Percentiles rank a stretch among this genome's conserved stretches.
These are phyloP conservation scores for Tipula confusa DNA, from an alignment of 2,888 invertebrate genomes.

Conservation along the genomic window DNA sequence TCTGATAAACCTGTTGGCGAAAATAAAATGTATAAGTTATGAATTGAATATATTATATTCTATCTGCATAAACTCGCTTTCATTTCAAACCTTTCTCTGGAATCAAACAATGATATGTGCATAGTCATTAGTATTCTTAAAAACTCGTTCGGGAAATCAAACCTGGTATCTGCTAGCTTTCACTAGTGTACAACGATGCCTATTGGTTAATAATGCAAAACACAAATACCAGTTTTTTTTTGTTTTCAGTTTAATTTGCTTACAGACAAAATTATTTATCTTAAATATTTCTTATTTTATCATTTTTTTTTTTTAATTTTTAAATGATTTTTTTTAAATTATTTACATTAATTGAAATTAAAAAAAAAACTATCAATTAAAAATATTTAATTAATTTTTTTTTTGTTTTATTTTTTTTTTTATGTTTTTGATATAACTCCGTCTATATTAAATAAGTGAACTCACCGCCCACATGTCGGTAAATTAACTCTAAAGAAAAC, in stretches of 20 bases:
- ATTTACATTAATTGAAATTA: conserved; percentile 7
- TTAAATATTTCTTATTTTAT: background rate
- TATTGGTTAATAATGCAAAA: too few relatives aligned
- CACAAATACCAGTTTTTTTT: too few relatives aligned
- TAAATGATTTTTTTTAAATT: background rate
- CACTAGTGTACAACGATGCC: too few relatives aligned
- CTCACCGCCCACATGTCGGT: conserved; percentile 70
- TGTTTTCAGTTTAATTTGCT: background rate
- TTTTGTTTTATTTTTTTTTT: background rate
- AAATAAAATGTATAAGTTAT: too few relatives aligned
- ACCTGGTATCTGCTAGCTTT: too few relatives aligned
- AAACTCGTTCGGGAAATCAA: too few relatives aligned
- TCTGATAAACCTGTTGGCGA: too few relatives aligned
- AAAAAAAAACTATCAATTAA: conserved; percentile 21
- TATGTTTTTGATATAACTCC: background rate
- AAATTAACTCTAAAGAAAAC: conserved; percentile 88
- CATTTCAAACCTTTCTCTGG: too few relatives aligned
- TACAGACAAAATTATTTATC: conserved; percentile 20
- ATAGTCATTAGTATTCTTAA: too few relatives aligned
- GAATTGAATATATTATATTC: too few relatives aligned
- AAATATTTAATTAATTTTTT: background rate
- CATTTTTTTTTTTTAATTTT: background rate
- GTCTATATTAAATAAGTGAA: background rate
- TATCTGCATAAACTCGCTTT: too few relatives aligned
- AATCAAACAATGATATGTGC: too few relatives aligned